phyloP scores from a whole-genome alignment of 2,113 vertebrate species.

The Brachypteracias leptosomus region DNA sequence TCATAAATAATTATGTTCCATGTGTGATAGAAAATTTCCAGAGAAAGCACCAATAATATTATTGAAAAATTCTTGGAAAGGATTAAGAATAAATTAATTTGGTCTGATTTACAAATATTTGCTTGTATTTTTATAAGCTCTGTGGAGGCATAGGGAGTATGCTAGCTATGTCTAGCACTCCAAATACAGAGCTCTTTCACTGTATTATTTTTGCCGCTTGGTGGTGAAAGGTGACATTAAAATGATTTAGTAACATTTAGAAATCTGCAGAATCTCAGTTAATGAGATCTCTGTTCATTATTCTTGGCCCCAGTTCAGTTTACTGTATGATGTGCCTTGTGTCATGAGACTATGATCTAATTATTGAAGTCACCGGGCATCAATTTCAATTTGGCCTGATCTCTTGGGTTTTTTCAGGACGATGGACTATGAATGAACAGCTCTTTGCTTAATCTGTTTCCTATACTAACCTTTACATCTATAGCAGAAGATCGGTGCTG shows the following conservation, averaged over 20 bases:
- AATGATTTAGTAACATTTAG: conserved; percentile 52
- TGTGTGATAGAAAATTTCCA: conserved; percentile 4
- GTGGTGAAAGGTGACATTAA: conserved; percentile 35
- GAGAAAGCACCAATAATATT: background rate
- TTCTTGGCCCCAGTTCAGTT: conserved; percentile 4
- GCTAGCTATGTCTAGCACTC: conserved; percentile 3
- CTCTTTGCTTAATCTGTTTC: background rate
- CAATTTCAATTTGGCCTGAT: background rate
- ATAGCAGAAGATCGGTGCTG: background rate
- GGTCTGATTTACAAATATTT: conserved; percentile 33
- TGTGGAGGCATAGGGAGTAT: background rate
- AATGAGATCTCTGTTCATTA: conserved; percentile 44
- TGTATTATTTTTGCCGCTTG: conserved; percentile 48
- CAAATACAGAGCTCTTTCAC: conserved; percentile 37
- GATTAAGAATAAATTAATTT: background rate
- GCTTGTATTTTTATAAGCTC: conserved; percentile 30
- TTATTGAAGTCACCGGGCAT: background rate
- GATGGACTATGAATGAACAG: background rate
- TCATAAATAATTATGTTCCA: background rate
- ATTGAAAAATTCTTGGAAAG: background rate
- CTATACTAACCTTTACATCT: background rate
- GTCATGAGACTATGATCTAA: conserved; percentile 33
- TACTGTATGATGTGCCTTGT: background rate
- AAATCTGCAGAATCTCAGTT: conserved; percentile 21
- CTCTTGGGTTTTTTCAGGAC: background rate